A percentile compares a stretch with the other conserved stretches of the same genome.
These are phyloP conservation scores for fruit fly (Drosophila melanogaster) DNA, from an alignment of 1,140 invertebrate genomes.

Conservation along the genomic window DNA sequence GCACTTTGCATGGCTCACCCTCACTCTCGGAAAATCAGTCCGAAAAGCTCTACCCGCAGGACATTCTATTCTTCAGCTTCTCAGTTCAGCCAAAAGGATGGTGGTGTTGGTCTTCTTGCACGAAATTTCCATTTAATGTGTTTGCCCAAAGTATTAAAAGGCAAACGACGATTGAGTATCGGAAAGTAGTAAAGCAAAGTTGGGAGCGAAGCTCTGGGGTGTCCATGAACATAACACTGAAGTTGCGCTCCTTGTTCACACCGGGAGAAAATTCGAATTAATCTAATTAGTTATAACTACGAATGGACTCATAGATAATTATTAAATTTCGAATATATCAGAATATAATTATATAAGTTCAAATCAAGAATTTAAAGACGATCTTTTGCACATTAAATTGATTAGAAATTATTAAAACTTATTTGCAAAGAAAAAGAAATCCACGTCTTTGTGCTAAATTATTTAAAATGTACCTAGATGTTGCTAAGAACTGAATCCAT, in stretches of 20 bases:
- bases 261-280: background rate
- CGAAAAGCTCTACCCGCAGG: constrained; percentile 13
- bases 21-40: constrained; percentile 8
- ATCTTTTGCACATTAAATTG: too few species aligned
- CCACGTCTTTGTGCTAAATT: too few species aligned
- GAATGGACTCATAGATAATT: too few species aligned
- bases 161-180: constrained; percentile 79
- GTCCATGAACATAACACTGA: constrained; percentile 33
- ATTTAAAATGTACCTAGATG: too few species aligned
- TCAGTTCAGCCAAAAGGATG: constrained; percentile 17
- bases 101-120: constrained; percentile 57
- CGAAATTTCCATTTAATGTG: constrained; percentile 83
- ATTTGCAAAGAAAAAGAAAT: too few species aligned
- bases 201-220: constrained; percentile 44
- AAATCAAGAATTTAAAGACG: too few species aligned
- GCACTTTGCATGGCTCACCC: constrained; percentile 65
- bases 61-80: constrained; percentile 28
- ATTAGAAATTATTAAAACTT: too few species aligned
- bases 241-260: constrained; percentile 8
- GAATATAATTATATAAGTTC: too few species aligned
- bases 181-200: constrained; percentile 75
- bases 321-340: too few species aligned
- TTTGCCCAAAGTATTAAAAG: constrained; percentile 82
- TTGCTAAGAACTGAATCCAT: too few species aligned
- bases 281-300: background rate